These are phyloP conservation scores for Zygogramma bicolorata DNA, from an alignment of 2,888 invertebrate species.

Conservation along the genomic window DNA sequence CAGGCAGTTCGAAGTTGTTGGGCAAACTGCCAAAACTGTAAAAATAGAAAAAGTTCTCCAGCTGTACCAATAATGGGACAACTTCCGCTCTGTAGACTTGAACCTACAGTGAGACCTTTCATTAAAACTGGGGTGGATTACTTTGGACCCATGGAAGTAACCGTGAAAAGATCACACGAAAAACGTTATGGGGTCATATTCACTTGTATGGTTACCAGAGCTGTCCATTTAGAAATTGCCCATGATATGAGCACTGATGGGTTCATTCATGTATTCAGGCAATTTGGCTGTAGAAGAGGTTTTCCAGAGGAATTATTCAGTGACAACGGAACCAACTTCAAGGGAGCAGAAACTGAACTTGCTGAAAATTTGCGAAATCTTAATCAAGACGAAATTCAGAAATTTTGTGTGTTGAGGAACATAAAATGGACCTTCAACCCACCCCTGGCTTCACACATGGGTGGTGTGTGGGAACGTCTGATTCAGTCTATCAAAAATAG, in stretches of 20 bases:
- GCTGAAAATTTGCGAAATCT: not conserved
- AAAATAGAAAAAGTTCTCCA: conserved; percentile 17
- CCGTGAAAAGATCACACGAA: conserved; percentile 4
- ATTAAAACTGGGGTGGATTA: conserved; percentile 30
- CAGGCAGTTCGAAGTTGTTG: conserved; percentile 26
- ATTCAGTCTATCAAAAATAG: not conserved
- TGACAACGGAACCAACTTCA: conserved; percentile 17
- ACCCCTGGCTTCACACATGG: not conserved
- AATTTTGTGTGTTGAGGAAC: not conserved
- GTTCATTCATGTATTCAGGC: conserved; percentile 17
- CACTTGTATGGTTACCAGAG: conserved; percentile 18
- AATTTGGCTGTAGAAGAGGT: conserved; percentile 22
- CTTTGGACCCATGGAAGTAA: conserved; percentile 26
- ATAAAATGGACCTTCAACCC: not conserved
- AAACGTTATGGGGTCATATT: conserved; percentile 26
- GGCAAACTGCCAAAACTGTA: conserved; percentile 22
- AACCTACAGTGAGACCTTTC: conserved; percentile 28
- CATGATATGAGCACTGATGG: conserved; percentile 17
- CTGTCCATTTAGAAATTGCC: conserved; percentile 27
- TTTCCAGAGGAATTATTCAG: conserved; percentile 46
- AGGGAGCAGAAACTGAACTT: not conserved
- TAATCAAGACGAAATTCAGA: not conserved
- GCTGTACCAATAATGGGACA: conserved; percentile 26
- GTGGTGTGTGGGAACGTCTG: not conserved
- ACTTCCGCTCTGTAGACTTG: conserved; percentile 16